Evolutionary conservation across 2,113 vertebrate genomes (phyloP).

Genomic region (Brienomyrus longianalis): DNA sequence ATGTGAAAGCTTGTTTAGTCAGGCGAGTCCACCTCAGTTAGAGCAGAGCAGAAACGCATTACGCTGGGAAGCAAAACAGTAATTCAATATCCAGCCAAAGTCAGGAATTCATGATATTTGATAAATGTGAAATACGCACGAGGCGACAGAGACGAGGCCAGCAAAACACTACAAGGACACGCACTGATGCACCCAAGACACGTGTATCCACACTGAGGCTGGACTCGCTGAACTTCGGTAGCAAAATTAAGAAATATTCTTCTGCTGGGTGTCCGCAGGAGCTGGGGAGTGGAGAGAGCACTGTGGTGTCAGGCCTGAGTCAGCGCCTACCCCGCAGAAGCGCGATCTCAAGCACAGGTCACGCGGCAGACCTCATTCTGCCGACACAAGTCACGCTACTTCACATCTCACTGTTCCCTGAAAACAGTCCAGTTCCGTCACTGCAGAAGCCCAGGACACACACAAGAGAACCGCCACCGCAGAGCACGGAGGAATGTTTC

Average conservation of each 20-base stretch:
- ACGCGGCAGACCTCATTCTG: not conserved
- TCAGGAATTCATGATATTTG: not conserved
- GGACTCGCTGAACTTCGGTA: not conserved
- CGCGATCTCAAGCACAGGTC: not conserved
- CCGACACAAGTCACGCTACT: not conserved
- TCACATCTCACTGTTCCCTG: not conserved
- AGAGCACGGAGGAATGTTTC: not conserved
- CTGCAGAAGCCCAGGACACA: not conserved
- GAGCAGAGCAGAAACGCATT: not conserved
- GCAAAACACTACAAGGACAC: not conserved
- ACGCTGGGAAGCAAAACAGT: not conserved
- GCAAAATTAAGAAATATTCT: not conserved
- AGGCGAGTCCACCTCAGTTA: not conserved
- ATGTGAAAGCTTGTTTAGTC: not conserved
- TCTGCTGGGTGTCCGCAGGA: not conserved
- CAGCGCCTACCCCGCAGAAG: not conserved
- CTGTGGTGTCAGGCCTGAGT: not conserved
- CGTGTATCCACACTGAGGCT: not conserved
- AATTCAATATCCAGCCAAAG: not conserved
- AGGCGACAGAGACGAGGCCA: not conserved
- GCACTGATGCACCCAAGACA: not conserved
- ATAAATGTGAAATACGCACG: not conserved
- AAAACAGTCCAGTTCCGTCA: not conserved
- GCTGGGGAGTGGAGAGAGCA: not conserved
- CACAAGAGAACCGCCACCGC: not conserved